Evolutionary conservation across 2,888 invertebrate species (phyloP), one percentile per base, ranked within the genome.

Genomic region (Eupithecia subfuscata): DNA sequence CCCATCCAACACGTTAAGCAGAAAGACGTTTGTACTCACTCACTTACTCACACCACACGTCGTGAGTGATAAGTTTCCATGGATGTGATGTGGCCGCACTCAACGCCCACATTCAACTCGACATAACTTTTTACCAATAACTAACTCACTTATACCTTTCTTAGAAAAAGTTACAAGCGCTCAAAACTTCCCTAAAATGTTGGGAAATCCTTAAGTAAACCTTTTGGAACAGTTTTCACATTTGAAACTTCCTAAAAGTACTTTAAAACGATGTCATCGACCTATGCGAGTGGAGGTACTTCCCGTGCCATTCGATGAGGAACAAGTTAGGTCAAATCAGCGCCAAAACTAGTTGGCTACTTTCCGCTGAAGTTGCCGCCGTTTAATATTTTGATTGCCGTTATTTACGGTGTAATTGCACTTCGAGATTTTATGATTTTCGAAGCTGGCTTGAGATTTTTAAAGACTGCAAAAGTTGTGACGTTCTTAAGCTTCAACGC

Each of bases 401-500:
- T 63, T 71, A 71, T 63, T 68, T 68, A 68, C 43, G 68, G 43
- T 40, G 40, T 68, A 43, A 69, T 69, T 52, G 52, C 43, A 68
- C 43, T 68, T 45, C 22, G 68, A 68, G 16, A 43, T 68, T 68
- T 68, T 68, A 68, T 68, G 68, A 68, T 68, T 68, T 68, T 68
- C 16, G 22, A 43, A 40, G 43, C 37, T 37, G 65, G 37, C n/a
- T 67, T 67, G 40, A 67, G 65, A 60, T 25, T 60, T 60, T 22
- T 25, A 25, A 25, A 25, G 60, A 60, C 60, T 60, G 60, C 60
- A 60, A 25, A 60, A 25, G 25, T 60, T 12, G 56, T 56, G 5
- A 22, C 22, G 25, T 56, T 22, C 56, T 56, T 3, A 22, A 56
- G 22, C 56, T 22, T 56, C 12, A 22, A 60, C 60, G 60, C 25